Percentiles rank a stretch among this genome's conserved stretches.
These are phyloP conservation scores for Hermaeophaga mercurialis DNA, from an alignment of 2,888 invertebrate genomes.

Conservation along the genomic window DNA sequence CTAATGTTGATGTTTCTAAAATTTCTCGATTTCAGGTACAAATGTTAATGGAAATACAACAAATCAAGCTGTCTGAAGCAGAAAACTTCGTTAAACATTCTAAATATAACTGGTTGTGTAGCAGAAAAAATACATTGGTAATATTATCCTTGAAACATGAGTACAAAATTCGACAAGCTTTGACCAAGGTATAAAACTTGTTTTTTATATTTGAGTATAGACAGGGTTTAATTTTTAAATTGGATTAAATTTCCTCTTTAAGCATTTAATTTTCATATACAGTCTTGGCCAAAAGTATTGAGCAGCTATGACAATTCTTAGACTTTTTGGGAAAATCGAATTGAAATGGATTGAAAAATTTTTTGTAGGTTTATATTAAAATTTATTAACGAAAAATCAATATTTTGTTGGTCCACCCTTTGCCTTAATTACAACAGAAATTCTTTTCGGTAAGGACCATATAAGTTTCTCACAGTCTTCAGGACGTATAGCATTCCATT, in stretches of 20 bases:
- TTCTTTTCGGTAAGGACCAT: no score
- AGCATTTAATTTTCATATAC: not conserved
- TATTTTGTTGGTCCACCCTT: no score
- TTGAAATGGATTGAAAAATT: no score
- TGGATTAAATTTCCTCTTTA: no score
- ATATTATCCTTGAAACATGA: conserved; percentile 50
- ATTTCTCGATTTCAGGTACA: conserved; percentile 45
- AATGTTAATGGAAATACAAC: conserved; percentile 51
- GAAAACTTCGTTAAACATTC: conserved; percentile 40
- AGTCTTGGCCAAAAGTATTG: no score
- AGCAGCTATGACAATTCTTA: no score
- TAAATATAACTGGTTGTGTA: conserved; percentile 51
- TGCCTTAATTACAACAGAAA: no score
- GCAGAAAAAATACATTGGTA: conserved; percentile 42
- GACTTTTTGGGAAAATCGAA: no score
- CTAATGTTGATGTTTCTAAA: not conserved
- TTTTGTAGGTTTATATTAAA: not conserved
- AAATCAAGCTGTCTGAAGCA: conserved; percentile 44
- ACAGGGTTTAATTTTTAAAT: no score
- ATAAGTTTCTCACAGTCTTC: no score
- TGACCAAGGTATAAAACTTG: conserved; percentile 42
- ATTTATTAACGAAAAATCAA: not conserved
- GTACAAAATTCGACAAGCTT: conserved; percentile 45
- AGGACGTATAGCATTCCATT: no score
- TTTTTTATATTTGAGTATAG: no score